Evolutionary conservation across 92 coral and sea anemone genomes (phyloP).

Genomic region (Paramuricea clavata): DNA sequence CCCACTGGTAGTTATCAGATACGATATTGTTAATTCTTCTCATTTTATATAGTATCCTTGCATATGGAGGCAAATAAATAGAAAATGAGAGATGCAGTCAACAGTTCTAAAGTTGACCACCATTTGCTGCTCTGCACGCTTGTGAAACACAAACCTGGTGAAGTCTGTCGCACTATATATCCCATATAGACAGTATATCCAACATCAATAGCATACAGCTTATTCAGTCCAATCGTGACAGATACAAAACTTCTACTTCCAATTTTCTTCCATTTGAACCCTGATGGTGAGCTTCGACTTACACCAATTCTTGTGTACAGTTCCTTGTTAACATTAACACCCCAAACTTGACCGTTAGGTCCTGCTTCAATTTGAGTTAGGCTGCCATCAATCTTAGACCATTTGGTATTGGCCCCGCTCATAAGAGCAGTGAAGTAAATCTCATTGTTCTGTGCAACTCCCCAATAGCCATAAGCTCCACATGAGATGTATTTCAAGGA

Average conservation of each 20-base stretch:
- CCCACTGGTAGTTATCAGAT: too few relatives aligned
- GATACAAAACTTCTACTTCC: neutral
- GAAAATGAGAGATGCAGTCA: too few relatives aligned
- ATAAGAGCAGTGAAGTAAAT: conserved; percentile 26
- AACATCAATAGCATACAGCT: neutral
- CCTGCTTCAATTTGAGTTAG: neutral
- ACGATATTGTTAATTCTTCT: too few relatives aligned
- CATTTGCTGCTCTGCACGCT: neutral
- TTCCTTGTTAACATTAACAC: neutral
- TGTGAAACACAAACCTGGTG: too few relatives aligned
- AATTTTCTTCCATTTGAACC: neutral
- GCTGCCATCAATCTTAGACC: neutral
- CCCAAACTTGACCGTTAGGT: neutral
- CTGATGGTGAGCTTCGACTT: neutral
- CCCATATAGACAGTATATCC: neutral
- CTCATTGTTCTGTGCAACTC: neutral
- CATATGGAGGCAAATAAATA: too few relatives aligned
- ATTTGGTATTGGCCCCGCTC: neutral
- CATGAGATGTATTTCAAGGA: conserved; percentile 41
- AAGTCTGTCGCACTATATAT: neutral
- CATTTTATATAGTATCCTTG: too few relatives aligned
- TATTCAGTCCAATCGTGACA: neutral
- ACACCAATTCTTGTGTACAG: neutral
- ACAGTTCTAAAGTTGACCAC: too few relatives aligned
- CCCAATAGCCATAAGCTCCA: conserved; percentile 48